These are phyloP conservation scores for Xiphorhynchus erythropygius DNA, from an alignment of 2,797 vertebrate species.

Conservation along the genomic window DNA sequence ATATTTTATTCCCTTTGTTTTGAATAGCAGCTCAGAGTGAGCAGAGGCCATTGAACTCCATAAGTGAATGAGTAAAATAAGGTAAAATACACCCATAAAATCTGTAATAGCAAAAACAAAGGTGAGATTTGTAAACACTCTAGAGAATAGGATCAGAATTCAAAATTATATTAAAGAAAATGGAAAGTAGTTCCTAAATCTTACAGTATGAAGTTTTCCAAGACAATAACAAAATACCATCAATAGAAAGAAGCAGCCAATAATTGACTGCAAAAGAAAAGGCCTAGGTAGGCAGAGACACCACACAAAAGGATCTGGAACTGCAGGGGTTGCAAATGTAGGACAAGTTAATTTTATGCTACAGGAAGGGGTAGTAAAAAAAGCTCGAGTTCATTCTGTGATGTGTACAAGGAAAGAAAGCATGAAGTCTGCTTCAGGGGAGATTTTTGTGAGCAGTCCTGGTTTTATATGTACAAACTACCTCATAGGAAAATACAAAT, in stretches of 20 bases:
- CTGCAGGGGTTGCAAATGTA: accelerated
- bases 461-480: not conserved
- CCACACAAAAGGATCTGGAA: not conserved
- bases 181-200: not conserved
- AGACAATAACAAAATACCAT: not conserved
- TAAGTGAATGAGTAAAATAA: not conserved
- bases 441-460: not conserved
- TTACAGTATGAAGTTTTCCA: not conserved
- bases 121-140: not conserved
- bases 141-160: not conserved
- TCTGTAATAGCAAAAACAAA: not conserved
- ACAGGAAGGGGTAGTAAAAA: accelerated
- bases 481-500: not conserved
- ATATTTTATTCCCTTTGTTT: not conserved
- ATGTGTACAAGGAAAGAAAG: not conserved
- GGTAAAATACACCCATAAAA: not conserved
- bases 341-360: not conserved
- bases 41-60: not conserved
- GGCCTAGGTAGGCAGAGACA: not conserved
- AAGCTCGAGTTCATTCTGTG: not conserved
- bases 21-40: not conserved
- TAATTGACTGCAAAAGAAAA: not conserved
- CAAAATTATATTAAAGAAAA: not conserved
- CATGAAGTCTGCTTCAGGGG: not conserved
- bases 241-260: not conserved